phyloP scores from a whole-genome alignment of 2,888 invertebrate genomes.

The Dascillus cervinus region DNA sequence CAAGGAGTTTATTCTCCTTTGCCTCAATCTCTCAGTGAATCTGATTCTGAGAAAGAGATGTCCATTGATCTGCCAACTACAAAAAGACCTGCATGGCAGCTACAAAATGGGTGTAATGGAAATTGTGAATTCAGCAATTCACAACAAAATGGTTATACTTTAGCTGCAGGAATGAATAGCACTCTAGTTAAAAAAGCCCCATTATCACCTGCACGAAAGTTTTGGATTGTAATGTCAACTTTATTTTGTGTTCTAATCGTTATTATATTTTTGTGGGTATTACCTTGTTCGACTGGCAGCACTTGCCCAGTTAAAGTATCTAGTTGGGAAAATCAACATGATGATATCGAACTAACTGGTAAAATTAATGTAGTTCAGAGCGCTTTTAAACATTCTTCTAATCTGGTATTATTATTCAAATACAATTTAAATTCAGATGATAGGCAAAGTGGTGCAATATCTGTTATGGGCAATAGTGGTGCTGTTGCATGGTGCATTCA shows the following conservation, averaged over 20 bases:
- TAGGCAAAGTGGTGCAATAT: conserved; percentile 38
- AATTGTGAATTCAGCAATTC: conserved; percentile 15
- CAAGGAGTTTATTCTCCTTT: conserved; percentile 64
- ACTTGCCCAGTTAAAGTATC: conserved; percentile 59
- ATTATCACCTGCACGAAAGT: conserved; percentile 61
- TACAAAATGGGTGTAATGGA: conserved; percentile 22
- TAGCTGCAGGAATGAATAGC: conserved; percentile 22
- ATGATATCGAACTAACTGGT: conserved; percentile 62
- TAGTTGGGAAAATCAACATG: conserved; percentile 62
- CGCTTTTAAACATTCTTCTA: conserved; percentile 55
- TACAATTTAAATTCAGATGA: conserved; percentile 57
- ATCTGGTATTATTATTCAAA: conserved; percentile 66
- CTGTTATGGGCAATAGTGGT: conserved; percentile 59
- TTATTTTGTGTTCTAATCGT: conserved; percentile 63
- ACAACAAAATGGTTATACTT: conserved; percentile 18
- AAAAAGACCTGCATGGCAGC: conserved; percentile 7
- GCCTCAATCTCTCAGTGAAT: conserved; percentile 70
- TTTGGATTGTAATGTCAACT: conserved; percentile 63
- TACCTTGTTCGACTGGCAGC: conserved; percentile 65
- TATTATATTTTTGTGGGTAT: conserved; percentile 65
- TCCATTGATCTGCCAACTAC: conserved; percentile 5
- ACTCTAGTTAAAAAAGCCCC: conserved; percentile 24
- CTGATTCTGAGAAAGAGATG: conserved; percentile 68
- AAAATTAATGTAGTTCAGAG: conserved; percentile 62
- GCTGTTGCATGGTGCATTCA: conserved; percentile 63